Evolutionary conservation across 37 sponge, comb jelly and placozoan genomes (phyloP).

Genomic region (Bolinopsis microptera): DNA sequence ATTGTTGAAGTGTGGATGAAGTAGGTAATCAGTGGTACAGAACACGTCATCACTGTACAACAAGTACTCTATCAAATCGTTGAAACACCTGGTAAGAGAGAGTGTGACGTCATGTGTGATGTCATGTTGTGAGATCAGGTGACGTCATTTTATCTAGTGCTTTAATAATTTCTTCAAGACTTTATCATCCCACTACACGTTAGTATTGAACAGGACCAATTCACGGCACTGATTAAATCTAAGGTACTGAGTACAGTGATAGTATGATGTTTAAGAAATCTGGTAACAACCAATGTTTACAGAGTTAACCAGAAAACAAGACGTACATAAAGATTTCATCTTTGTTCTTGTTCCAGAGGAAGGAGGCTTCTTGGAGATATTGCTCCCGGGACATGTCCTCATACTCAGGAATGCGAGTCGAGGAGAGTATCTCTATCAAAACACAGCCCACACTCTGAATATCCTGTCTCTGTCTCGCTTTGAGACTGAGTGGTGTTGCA

Average conservation of each 20-base stretch:
- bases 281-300: too few relatives aligned
- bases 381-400: background rate
- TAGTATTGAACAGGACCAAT: too few relatives aligned
- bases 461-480: slow-evolving; percentile 1
- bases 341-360: slow-evolving; percentile 3
- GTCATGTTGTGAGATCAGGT: too few relatives aligned
- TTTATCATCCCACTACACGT: too few relatives aligned
- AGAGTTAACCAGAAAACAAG: too few relatives aligned
- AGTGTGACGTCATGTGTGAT: too few relatives aligned
- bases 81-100: background rate
- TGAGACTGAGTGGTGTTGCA: background rate
- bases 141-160: too few relatives aligned
- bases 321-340: slow-evolving; percentile 43
- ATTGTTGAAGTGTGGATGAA: background rate
- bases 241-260: too few relatives aligned
- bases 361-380: background rate
- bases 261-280: too few relatives aligned
- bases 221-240: too few relatives aligned
- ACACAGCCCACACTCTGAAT: slow-evolving; percentile 41
- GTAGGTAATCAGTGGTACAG: slow-evolving; percentile 38
- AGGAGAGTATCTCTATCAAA: slow-evolving; percentile 42
- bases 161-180: too few relatives aligned
- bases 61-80: slow-evolving; percentile 51
- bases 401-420: slow-evolving; percentile 22
- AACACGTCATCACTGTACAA: slow-evolving; percentile 28